These are phyloP conservation scores for Turritopsis rubra DNA, from an alignment of 30 jellyfish, hydroid and myxozoan species.

Conservation along the genomic window DNA sequence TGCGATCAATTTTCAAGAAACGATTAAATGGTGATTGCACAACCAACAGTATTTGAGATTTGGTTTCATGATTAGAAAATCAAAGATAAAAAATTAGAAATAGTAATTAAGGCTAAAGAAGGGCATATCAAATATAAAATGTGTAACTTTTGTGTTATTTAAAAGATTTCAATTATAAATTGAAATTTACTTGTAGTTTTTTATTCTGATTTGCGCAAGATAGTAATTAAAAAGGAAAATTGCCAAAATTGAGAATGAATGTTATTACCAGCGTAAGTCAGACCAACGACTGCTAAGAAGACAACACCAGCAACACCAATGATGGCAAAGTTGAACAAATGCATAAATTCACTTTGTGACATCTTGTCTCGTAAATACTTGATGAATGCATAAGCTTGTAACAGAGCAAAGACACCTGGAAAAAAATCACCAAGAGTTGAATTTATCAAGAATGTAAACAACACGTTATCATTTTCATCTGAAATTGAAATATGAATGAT, in stretches of 20 bases:
- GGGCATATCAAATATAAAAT: too few relatives aligned
- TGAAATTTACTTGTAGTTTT: too few relatives aligned
- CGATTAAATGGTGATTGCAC: too few relatives aligned
- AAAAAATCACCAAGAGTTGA: background rate
- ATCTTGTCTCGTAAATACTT: constrained; percentile 76
- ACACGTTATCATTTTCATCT: background rate
- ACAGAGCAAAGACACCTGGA: constrained; percentile 92
- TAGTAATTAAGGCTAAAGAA: too few relatives aligned
- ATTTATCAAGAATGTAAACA: background rate
- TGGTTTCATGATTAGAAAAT: too few relatives aligned
- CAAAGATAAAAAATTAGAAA: too few relatives aligned
- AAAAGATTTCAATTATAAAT: too few relatives aligned
- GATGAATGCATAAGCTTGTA: constrained; percentile 91
- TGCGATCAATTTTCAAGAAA: too few relatives aligned
- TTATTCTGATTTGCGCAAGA: background rate
- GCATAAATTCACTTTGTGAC: constrained; percentile 71
- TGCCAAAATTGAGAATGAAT: background rate
- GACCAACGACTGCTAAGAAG: constrained; percentile 82
- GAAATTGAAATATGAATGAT: background rate
- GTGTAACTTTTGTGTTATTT: too few relatives aligned
- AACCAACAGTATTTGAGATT: too few relatives aligned
- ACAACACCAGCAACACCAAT: constrained; percentile 92
- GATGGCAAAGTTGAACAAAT: constrained; percentile 66
- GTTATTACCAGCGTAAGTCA: constrained; percentile 78
- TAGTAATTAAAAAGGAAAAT: background rate